A percentile compares a stretch with the other conserved stretches of the same genome.
Evolutionary conservation across 2,888 invertebrate genomes (phyloP).

Genomic region (Andrena flavipes): DNA sequence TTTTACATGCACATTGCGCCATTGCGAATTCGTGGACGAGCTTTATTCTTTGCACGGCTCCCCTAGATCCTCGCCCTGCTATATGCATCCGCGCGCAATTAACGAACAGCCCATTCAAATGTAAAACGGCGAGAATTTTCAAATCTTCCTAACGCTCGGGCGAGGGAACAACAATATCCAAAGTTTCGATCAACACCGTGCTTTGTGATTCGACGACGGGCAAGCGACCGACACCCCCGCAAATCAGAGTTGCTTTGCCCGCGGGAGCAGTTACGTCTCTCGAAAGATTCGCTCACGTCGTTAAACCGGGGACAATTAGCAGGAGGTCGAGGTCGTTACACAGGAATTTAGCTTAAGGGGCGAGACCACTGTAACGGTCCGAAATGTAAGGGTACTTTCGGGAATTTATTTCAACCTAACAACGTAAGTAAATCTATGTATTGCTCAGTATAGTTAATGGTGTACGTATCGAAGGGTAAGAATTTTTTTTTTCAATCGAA

Average conservation of each 20-base stretch:
- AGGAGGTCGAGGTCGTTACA: neutral
- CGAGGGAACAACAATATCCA: neutral
- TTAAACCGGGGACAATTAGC: conserved; percentile 18
- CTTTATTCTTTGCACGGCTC: conserved; percentile 37
- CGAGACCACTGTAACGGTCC: no score
- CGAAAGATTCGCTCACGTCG: conserved; percentile 19
- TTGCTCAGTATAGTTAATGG: no score
- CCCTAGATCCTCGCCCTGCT: neutral
- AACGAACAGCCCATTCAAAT: neutral
- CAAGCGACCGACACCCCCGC: neutral
- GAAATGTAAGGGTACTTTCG: no score
- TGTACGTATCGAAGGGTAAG: no score
- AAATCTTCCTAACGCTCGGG: neutral
- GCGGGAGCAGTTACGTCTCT: neutral
- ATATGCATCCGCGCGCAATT: neutral
- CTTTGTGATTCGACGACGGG: neutral
- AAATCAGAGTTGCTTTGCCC: conserved; percentile 14
- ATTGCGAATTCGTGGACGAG: conserved; percentile 36
- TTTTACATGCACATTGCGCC: conserved; percentile 22
- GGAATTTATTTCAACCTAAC: no score
- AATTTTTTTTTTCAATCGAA: no score
- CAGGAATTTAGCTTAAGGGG: conserved; percentile 27
- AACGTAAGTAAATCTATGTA: no score
- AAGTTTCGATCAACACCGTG: neutral
- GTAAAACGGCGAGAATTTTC: no score